Evolutionary conservation across 2,797 vertebrate genomes (phyloP).

Genomic region (Pseudopleuronectes americanus): DNA sequence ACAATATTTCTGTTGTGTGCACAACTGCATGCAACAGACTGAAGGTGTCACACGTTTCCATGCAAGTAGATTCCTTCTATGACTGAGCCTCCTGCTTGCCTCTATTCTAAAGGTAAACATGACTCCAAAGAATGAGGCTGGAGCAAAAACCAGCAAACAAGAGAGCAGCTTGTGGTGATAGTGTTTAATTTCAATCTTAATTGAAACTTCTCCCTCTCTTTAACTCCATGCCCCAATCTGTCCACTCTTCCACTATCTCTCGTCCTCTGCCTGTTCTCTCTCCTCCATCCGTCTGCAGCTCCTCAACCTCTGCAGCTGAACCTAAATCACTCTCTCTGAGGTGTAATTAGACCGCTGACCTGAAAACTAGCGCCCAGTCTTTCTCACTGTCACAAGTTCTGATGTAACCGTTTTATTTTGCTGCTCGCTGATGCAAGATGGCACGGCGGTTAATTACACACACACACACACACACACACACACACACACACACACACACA

Average conservation of each 20-base stretch:
- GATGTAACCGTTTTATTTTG: constrained; percentile 63
- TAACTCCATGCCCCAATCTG: constrained; percentile 30
- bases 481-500: constrained; percentile 9
- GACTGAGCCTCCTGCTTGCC: neutral
- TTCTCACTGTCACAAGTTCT: constrained; percentile 62
- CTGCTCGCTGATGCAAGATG: constrained; percentile 23
- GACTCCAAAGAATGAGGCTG: neutral
- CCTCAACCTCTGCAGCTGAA: constrained; percentile 58
- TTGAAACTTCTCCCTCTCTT: constrained; percentile 53
- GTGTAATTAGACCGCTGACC: constrained; percentile 76
- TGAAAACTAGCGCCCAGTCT: constrained; percentile 56
- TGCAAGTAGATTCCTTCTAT: neutral
- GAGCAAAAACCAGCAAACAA: constrained; percentile 20
- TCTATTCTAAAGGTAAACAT: neutral
- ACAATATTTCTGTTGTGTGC: neutral
- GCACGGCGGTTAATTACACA: constrained; percentile 18
- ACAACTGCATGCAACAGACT: neutral
- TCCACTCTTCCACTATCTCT: constrained; percentile 26
- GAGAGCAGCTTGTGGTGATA: constrained; percentile 8
- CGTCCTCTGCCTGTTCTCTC: constrained; percentile 19
- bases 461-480: constrained; percentile 13
- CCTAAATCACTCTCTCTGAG: constrained; percentile 73
- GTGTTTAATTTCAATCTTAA: constrained; percentile 56
- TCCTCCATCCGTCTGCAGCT: constrained; percentile 47
- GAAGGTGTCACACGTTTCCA: constrained; percentile 5